Conservation (phyloP, 2,797 vertebrate genomes). For the Rhinella marina region DNA sequence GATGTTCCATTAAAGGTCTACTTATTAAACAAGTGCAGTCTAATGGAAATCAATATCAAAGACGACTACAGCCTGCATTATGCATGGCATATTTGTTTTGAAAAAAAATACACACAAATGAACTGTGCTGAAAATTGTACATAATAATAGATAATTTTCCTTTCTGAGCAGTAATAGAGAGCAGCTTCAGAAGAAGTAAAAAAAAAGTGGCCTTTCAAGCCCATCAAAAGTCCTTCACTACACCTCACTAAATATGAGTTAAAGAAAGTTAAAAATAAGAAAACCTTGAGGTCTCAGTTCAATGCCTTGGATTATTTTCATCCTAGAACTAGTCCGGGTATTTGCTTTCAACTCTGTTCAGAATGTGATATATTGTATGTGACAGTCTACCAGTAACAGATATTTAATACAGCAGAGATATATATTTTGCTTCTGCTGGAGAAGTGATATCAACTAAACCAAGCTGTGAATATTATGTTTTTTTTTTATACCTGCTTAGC, state of each 20-base stretch:
- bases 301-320: background rate
- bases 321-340: background rate
- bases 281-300: background rate
- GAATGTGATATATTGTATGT: background rate
- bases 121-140: background rate
- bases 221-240: background rate
- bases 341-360: background rate
- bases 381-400: background rate
- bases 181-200: background rate
- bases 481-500: background rate
- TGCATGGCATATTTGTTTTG: background rate
- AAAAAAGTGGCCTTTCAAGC: too few species aligned
- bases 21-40: slow-evolving; percentile 12
- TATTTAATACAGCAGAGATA: background rate
- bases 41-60: slow-evolving; percentile 59
- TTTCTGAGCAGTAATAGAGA: background rate
- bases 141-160: slow-evolving; percentile 10
- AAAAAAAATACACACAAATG: background rate
- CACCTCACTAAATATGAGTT: too few species aligned
- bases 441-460: background rate
- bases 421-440: background rate
- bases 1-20: slow-evolving; percentile 39
- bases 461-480: background rate
- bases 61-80: slow-evolving; percentile 38
- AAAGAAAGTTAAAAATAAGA: background rate